Evolutionary conservation across 2,113 vertebrate genomes (phyloP).

Genomic region (Indicator maculatus): DNA sequence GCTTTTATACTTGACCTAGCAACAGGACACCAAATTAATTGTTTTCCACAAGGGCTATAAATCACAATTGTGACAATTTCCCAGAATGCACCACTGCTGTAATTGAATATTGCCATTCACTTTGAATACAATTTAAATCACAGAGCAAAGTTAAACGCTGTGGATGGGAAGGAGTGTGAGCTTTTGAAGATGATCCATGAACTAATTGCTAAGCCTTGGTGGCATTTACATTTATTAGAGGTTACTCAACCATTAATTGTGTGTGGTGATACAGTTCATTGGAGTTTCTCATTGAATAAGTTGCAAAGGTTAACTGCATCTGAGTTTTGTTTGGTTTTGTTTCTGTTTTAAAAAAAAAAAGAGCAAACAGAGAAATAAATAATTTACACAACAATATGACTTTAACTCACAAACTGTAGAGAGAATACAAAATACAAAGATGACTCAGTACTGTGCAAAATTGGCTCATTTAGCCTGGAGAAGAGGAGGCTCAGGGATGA

Average conservation of each 20-base stretch:
- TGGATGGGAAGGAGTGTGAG: conserved; percentile 45
- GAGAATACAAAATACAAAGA: not conserved
- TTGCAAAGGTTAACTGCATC: conserved; percentile 64
- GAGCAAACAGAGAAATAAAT: not conserved
- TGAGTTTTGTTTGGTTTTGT: not conserved
- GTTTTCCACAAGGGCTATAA: conserved; percentile 75
- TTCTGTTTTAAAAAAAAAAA: not conserved
- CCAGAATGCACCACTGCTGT: conserved; percentile 39
- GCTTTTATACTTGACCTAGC: conserved; percentile 78
- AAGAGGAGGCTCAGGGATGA: too few species aligned
- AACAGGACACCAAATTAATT: conserved; percentile 75
- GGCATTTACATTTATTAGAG: conserved; percentile 74
- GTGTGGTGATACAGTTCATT: conserved; percentile 58
- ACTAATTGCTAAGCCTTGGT: conserved; percentile 67
- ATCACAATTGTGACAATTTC: conserved; percentile 74
- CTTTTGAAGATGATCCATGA: conserved; percentile 70
- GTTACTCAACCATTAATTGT: conserved; percentile 64
- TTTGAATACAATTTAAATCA: conserved; percentile 71
- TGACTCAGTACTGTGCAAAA: not conserved
- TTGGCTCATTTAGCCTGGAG: not conserved
- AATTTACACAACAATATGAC: not conserved
- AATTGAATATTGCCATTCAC: conserved; percentile 70
- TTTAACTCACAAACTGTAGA: not conserved
- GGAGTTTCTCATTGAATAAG: conserved; percentile 65
- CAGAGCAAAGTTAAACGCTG: conserved; percentile 56